phyloP scores from a whole-genome alignment of 2,888 invertebrate genomes.

The Aquatica leii region DNA sequence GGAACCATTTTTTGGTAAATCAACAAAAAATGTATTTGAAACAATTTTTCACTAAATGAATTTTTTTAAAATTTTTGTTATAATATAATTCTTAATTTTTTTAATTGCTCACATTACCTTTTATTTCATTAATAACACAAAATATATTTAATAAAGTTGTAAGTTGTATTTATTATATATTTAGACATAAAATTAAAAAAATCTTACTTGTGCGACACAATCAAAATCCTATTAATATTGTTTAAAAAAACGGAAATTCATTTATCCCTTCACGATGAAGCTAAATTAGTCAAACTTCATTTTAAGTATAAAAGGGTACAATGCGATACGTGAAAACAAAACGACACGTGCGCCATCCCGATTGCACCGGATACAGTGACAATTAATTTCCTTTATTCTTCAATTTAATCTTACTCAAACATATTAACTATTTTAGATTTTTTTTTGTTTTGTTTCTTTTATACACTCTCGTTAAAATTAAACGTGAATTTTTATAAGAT shows the following conservation, averaged over 20 bases:
- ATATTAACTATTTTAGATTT: background rate
- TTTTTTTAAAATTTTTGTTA: too few species aligned
- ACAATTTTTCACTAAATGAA: too few species aligned
- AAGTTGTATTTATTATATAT: too few species aligned
- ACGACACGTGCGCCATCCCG: conserved; percentile 26
- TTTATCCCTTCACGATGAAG: conserved; percentile 45
- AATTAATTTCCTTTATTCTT: conserved; percentile 34
- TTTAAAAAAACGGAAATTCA: conserved; percentile 53
- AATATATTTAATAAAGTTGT: too few species aligned
- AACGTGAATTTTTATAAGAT: conserved; percentile 1
- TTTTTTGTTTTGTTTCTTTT: background rate
- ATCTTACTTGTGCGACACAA: too few species aligned
- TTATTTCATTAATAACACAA: too few species aligned
- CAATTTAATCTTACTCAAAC: background rate
- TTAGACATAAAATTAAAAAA: too few species aligned
- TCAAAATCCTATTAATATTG: conserved; percentile 30
- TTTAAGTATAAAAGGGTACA: conserved; percentile 24
- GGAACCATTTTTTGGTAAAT: too few species aligned
- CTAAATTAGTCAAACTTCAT: conserved; percentile 34
- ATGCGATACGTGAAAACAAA: conserved; percentile 10
- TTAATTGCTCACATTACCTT: too few species aligned
- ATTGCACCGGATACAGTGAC: conserved; percentile 21
- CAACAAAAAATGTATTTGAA: too few species aligned
- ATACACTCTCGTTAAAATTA: background rate
- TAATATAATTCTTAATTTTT: too few species aligned